These are phyloP conservation scores for Sylvilagus floridanus DNA, from an alignment of 2,797 vertebrate genomes.

Conservation along the genomic window DNA sequence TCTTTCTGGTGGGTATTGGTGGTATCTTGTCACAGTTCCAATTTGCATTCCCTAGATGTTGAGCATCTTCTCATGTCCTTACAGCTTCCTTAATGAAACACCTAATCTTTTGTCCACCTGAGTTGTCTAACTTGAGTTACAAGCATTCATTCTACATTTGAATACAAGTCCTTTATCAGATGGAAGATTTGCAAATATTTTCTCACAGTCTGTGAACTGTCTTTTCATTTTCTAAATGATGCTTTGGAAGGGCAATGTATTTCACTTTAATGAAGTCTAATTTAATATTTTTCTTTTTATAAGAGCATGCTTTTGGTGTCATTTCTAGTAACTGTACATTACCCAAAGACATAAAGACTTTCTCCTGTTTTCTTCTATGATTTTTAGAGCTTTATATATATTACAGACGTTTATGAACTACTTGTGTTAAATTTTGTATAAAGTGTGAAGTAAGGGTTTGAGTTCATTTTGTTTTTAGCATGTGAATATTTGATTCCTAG, in stretches of 20 bases:
- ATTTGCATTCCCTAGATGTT: background rate
- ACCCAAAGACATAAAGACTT: slow-evolving; percentile 20
- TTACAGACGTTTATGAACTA: background rate
- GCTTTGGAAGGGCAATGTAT: slow-evolving; percentile 14
- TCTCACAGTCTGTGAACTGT: background rate
- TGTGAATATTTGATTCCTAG: slow-evolving; percentile 18
- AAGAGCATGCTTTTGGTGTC: background rate
- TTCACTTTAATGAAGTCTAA: slow-evolving; percentile 51
- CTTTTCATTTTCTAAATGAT: slow-evolving; percentile 25
- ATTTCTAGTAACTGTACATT: slow-evolving; percentile 12
- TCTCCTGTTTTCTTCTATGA: slow-evolving; percentile 20
- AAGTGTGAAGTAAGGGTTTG: background rate
- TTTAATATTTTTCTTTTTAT: background rate
- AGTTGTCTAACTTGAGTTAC: background rate
- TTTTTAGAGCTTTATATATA: background rate
- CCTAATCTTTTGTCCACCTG: background rate
- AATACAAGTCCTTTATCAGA: background rate
- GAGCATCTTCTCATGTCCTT: background rate
- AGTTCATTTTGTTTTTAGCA: slow-evolving; percentile 9
- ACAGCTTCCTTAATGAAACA: background rate
- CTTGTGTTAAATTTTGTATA: slow-evolving; percentile 25
- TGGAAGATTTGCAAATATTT: background rate
- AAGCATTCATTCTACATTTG: background rate
- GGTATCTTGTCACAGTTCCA: background rate
- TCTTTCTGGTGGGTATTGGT: background rate